phyloP scores from a whole-genome alignment of 92 coral and sea anemone genomes.

The Epizoanthus ramosus region DNA sequence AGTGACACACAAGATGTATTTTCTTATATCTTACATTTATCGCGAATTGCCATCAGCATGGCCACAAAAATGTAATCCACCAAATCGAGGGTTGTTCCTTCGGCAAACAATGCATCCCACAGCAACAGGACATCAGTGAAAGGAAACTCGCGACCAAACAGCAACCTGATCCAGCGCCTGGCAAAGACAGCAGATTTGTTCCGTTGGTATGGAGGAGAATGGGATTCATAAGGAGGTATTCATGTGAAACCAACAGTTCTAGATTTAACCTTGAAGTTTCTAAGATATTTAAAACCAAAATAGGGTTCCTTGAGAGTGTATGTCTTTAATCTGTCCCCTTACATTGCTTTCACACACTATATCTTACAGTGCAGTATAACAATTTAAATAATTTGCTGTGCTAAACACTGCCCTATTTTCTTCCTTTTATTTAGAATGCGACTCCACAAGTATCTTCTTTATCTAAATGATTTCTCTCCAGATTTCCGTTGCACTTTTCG shows the following conservation, averaged over 20 bases:
- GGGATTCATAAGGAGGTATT: background rate
- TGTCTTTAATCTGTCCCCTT: background rate
- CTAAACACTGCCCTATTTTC: too few relatives aligned
- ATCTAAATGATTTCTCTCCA: too few relatives aligned
- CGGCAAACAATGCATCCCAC: conserved; percentile 98
- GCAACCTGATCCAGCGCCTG: conserved; percentile 98
- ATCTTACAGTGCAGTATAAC: background rate
- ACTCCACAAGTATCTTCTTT: too few relatives aligned
- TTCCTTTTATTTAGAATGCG: too few relatives aligned
- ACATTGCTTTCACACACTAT: background rate
- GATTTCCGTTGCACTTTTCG: too few relatives aligned
- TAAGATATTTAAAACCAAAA: too few relatives aligned
- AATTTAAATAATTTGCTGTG: too few relatives aligned
- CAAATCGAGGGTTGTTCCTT: conserved; percentile 85
- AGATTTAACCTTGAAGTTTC: too few relatives aligned
- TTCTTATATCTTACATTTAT: conserved; percentile 68
- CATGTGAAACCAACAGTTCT: background rate
- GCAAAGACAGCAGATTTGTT: background rate
- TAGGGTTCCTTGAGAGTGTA: too few relatives aligned
- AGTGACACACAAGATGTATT: too few relatives aligned
- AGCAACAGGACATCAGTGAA: conserved; percentile 84
- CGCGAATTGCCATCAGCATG: conserved; percentile 86
- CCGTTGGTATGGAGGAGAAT: too few relatives aligned
- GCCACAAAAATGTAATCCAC: conserved; percentile 90
- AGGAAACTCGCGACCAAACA: conserved; percentile 96